phyloP scores from a whole-genome alignment of 1,140 invertebrate genomes.

The Drosophila azteca region DNA sequence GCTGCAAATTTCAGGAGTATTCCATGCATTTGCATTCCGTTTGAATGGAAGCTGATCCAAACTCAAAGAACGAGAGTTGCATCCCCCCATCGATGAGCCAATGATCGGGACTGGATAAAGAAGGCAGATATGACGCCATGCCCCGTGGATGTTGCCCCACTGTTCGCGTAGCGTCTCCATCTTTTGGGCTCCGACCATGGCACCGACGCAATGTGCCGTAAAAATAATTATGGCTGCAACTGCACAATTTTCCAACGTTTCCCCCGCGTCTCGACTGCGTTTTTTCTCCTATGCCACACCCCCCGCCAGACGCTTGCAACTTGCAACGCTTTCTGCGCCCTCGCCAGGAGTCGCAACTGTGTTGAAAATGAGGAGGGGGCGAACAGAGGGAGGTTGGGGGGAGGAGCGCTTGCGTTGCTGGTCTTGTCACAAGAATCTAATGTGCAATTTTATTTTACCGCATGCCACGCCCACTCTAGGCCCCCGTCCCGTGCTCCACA shows the following conservation, averaged over 20 bases:
- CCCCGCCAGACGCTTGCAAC: conserved; percentile 46
- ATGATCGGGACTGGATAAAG: no score
- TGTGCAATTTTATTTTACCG: conserved; percentile 61
- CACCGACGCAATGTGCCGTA: conserved; percentile 74
- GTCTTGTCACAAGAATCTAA: conserved; percentile 55
- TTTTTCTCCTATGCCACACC: conserved; percentile 19
- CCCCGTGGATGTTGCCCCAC: neutral
- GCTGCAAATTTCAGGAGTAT: neutral
- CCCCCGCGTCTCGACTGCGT: neutral
- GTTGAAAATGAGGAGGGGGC: neutral
- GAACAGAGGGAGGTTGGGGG: neutral
- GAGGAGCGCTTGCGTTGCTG: conserved; percentile 1
- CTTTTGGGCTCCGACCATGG: conserved; percentile 25
- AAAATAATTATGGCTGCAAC: conserved; percentile 81
- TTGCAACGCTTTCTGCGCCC: conserved; percentile 70
- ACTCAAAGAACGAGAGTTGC: no score
- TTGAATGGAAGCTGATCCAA: no score
- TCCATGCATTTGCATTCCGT: no score
- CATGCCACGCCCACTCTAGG: conserved; percentile 52
- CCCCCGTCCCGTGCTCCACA: neutral
- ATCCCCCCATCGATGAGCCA: no score
- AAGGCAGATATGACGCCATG: no score
- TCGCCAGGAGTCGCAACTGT: conserved; percentile 22
- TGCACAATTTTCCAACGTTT: conserved; percentile 64
- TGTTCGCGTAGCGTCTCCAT: conserved; percentile 1